These are phyloP conservation scores for Distichodus sexfasciatus DNA, from an alignment of 2,797 vertebrate genomes.

Conservation along the genomic window DNA sequence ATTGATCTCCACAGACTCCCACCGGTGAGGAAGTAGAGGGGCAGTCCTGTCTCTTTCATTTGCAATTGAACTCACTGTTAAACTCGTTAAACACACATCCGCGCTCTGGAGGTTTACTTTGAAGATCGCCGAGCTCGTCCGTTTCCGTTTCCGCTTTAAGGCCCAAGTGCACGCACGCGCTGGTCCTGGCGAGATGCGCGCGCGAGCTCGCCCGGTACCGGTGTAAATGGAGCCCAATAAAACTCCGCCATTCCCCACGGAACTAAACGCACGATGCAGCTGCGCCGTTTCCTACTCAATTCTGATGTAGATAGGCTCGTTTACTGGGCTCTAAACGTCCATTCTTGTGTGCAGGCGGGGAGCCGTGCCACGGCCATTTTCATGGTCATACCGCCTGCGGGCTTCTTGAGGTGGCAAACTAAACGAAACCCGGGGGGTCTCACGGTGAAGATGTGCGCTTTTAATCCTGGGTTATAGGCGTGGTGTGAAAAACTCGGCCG, in stretches of 20 bases:
- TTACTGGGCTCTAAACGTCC: conserved; percentile 64
- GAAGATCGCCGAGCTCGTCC: conserved; percentile 64
- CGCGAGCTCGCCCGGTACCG: too few relatives aligned
- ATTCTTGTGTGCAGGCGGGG: conserved; percentile 65
- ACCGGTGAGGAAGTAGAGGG: conserved; percentile 69
- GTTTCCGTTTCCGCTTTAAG: too few relatives aligned
- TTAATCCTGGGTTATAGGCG: conserved; percentile 62
- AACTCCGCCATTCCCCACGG: conserved; percentile 43
- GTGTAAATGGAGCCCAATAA: too few relatives aligned
- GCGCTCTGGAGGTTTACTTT: conserved; percentile 67
- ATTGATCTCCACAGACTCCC: conserved; percentile 26
- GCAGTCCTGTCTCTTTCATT: conserved; percentile 63
- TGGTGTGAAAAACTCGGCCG: conserved; percentile 60
- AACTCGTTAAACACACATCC: conserved; percentile 62
- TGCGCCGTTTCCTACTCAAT: conserved; percentile 77
- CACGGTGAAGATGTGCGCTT: conserved; percentile 51
- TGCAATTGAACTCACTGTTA: conserved; percentile 69
- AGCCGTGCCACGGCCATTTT: conserved; percentile 73
- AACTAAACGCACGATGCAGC: conserved; percentile 61
- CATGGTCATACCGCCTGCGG: conserved; percentile 77
- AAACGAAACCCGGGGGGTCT: conserved; percentile 70
- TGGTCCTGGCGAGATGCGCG: too few relatives aligned
- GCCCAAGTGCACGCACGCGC: too few relatives aligned
- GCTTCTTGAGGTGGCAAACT: conserved; percentile 76
- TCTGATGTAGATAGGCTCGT: conserved; percentile 81